Percentiles rank a stretch among this genome's conserved stretches.
Evolutionary conservation across 2,797 vertebrate genomes (phyloP).

Genomic region (Delichon dasypus): DNA sequence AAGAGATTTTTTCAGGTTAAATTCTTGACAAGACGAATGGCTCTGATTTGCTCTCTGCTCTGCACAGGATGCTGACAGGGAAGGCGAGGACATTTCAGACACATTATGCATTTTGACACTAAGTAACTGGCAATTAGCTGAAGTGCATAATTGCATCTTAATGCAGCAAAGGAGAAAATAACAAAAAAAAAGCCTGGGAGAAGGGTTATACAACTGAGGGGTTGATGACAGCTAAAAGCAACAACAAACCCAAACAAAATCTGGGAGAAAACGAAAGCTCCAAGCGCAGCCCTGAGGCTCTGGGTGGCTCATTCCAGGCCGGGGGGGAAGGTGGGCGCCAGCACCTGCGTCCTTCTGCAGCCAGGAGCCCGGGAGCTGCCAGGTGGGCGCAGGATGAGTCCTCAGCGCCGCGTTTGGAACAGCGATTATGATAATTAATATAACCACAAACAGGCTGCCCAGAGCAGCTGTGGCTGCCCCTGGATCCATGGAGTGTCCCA

Average conservation of each 20-base stretch:
- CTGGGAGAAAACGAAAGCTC: neutral
- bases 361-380: accelerated
- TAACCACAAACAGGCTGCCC: neutral
- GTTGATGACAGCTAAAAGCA: neutral
- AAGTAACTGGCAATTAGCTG: slow-evolving; percentile 60
- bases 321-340: neutral
- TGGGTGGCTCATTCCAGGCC: neutral
- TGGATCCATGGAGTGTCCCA: neutral
- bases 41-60: neutral
- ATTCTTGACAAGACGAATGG: neutral
- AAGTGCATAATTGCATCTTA: slow-evolving; percentile 58
- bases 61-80: neutral
- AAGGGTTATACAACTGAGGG: neutral
- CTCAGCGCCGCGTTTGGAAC: accelerated
- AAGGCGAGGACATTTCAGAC: neutral
- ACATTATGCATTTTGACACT: slow-evolving; percentile 57
- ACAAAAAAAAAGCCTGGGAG: neutral
- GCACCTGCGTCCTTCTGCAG: neutral
- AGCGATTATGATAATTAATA: accelerated
- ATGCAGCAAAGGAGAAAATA: slow-evolving; percentile 42
- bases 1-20: neutral
- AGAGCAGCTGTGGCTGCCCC: neutral
- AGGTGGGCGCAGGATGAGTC: neutral
- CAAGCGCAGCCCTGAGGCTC: too few species aligned
- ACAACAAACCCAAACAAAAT: neutral